Conservation (phyloP, 1,140 invertebrate genomes). For the Theocolax elegans region DNA sequence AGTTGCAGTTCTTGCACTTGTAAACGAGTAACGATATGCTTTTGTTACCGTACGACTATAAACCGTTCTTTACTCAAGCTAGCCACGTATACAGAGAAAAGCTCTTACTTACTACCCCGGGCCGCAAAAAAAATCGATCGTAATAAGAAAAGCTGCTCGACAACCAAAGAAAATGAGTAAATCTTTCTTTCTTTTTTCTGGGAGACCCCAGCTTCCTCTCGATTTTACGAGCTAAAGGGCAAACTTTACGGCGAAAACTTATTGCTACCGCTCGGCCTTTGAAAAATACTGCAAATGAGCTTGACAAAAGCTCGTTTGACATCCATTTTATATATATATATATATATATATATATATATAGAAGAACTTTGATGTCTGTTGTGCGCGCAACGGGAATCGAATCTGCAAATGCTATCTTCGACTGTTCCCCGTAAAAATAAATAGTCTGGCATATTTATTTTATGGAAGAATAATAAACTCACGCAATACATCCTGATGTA, state of each 20-base stretch:
- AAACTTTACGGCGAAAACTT: not conserved
- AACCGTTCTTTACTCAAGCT: not conserved
- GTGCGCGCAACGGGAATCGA: not conserved
- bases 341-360: too few relatives aligned
- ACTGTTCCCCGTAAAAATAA: too few relatives aligned
- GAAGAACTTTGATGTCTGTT: not conserved
- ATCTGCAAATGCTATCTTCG: too few relatives aligned
- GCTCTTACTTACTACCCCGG: not conserved
- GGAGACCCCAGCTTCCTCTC: too few relatives aligned
- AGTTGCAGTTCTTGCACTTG: conserved; percentile 6
- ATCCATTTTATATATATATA: too few relatives aligned
- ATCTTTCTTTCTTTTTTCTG: conserved; percentile 4
- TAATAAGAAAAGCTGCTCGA: not conserved
- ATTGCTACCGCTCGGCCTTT: not conserved
- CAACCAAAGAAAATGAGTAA: not conserved
- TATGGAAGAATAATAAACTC: too few relatives aligned
- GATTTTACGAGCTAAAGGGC: conserved; percentile 3
- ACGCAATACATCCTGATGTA: too few relatives aligned
- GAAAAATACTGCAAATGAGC: conserved; percentile 28
- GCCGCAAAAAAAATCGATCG: not conserved
- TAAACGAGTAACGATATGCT: conserved; percentile 6
- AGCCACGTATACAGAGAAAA: not conserved
- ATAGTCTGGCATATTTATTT: too few relatives aligned
- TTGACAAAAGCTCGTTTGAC: conserved; percentile 2
- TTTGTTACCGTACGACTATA: conserved; percentile 10